Evolutionary conservation across 2,888 invertebrate genomes (phyloP).

Genomic region (Calephelis perditalis): DNA sequence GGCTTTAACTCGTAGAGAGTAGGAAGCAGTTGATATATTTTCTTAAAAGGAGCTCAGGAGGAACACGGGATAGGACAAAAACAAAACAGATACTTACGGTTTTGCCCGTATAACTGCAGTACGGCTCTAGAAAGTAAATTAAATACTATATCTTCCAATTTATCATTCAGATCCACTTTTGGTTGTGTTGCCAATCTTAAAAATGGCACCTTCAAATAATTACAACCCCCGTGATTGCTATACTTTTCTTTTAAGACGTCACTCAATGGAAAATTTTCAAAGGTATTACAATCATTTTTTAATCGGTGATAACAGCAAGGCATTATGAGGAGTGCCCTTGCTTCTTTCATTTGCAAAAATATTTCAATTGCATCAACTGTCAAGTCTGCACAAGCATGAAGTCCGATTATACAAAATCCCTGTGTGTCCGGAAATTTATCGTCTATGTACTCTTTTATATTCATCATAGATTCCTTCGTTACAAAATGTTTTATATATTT

Average conservation of each 20-base stretch:
- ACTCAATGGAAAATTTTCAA: conserved; percentile 84
- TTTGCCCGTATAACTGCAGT: conserved; percentile 77
- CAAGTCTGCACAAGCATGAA: conserved; percentile 89
- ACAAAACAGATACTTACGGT: conserved; percentile 64
- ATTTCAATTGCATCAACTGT: conserved; percentile 82
- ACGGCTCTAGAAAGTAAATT: conserved; percentile 80
- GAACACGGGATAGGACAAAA: neutral
- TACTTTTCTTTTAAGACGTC: conserved; percentile 55
- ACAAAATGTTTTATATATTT: conserved; percentile 79
- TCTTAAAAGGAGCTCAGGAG: no score
- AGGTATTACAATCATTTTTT: conserved; percentile 43
- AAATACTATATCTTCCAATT: conserved; percentile 61
- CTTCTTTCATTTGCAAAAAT: conserved; percentile 77
- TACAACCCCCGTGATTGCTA: conserved; percentile 42
- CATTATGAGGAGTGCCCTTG: conserved; percentile 80
- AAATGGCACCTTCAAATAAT: conserved; percentile 80
- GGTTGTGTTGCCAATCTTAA: conserved; percentile 85
- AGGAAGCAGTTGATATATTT: no score
- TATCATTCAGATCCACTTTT: conserved; percentile 70
- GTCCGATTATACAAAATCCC: conserved; percentile 72
- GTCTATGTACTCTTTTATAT: conserved; percentile 55
- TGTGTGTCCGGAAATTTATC: conserved; percentile 50
- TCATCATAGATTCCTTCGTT: conserved; percentile 61
- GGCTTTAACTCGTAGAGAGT: no score
- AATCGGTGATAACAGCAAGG: conserved; percentile 91